A percentile compares a stretch with the other conserved stretches of the same genome.
These are phyloP conservation scores for Apolygus lucorum DNA, from an alignment of 1,140 invertebrate genomes.

Conservation along the genomic window DNA sequence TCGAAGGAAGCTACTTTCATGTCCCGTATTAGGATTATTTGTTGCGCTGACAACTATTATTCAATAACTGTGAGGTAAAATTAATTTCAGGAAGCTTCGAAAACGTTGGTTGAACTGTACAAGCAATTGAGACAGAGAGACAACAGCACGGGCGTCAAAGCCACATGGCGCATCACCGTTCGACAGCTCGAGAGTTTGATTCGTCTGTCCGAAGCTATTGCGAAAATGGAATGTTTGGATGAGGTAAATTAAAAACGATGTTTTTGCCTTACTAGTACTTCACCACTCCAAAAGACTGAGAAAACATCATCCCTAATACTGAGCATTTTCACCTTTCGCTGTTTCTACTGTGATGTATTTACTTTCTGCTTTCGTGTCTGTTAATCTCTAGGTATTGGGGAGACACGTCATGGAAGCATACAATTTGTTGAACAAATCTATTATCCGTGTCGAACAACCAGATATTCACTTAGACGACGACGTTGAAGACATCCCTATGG, in stretches of 20 bases:
- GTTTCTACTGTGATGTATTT: not conserved
- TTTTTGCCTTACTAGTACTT: too few relatives aligned
- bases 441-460: constrained; percentile 94
- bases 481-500: constrained; percentile 35
- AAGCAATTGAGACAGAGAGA: constrained; percentile 77
- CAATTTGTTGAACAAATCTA: constrained; percentile 90
- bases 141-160: constrained; percentile 53
- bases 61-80: constrained; percentile 3
- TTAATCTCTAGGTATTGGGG: constrained; percentile 45
- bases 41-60: not conserved
- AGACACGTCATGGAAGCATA: constrained; percentile 92
- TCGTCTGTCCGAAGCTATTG: constrained; percentile 90
- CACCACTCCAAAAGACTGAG: too few relatives aligned
- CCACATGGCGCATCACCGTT: constrained; percentile 94
- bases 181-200: constrained; percentile 97
- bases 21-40: too few relatives aligned
- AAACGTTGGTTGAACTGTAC: constrained; percentile 84
- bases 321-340: too few relatives aligned
- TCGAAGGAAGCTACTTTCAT: too few relatives aligned
- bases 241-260: too few relatives aligned
- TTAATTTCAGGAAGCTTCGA: constrained; percentile 58
- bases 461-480: constrained; percentile 76
- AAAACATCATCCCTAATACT: too few relatives aligned
- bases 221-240: constrained; percentile 88
- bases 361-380: constrained; percentile 13